Evolutionary conservation across 2,113 vertebrate species (phyloP), one percentile per base, ranked within the genome.

Genomic region (Lepisosteus oculatus): DNA sequence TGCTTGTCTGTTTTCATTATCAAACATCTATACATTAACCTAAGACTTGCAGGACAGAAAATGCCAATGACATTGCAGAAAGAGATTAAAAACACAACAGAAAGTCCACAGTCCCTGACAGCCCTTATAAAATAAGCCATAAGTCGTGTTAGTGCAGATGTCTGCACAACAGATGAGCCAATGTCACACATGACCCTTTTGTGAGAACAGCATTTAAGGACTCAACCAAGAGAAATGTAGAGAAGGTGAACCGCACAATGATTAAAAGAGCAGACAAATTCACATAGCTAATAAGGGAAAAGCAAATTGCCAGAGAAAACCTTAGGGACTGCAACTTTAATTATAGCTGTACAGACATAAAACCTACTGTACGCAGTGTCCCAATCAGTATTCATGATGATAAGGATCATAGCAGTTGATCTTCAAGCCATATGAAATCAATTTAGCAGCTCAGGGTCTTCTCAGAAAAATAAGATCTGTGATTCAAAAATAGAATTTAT

Each of bases 381-480:
- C 43, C 55, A 57, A 51, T 64, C 67, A 61, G 55, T 68, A 14
- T 51, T 72, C 55, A 64, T 55, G 56, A 61, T 73, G 75, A 74
- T 75, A 70, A 69, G 78, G 77, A 79, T 81, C 79, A 74, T 74
- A 76, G 75, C 73, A 70, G 47, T 76, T 79, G 81, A 81, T 79
- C 72, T 76, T 79, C 79, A 79, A 79, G 79, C 76, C 69, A 75
- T 74, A 76, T 79, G 71, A 80, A 80, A 77, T 76, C 77, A 65
- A 77, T 77, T 81, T 74, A 66, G 74, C 76, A 29, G 41, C 74
- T 59, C 43, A 42, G 9, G 66, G 12, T 59, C 29, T 65, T 64
- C 72, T 78, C 47, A 51, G 47, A 51, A 51, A 51, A 1, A 51
- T 9, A 51, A 51, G 47, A 51, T 9, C 47, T 5, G 47, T 9